A percentile compares a stretch with the other conserved stretches of the same genome.
Conservation (phyloP, 2,888 invertebrate genomes). For the Drosophila cyrtoloma region DNA sequence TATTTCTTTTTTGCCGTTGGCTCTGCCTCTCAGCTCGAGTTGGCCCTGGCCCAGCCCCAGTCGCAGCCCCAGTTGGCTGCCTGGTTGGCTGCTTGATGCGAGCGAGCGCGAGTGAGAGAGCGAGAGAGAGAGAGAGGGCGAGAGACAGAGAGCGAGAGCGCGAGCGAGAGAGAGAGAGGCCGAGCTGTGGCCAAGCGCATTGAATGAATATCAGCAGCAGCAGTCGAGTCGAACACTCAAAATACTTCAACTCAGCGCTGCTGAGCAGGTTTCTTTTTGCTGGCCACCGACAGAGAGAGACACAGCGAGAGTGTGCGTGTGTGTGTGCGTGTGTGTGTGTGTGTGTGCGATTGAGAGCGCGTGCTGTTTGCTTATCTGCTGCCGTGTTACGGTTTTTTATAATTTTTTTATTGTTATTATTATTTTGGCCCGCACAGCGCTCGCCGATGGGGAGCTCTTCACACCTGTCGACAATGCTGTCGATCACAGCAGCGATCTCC, state of each 20-base stretch:
- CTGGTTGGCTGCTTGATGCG: conserved; percentile 39
- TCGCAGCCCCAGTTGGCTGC: conserved; percentile 37
- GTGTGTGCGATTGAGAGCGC: conserved; percentile 1
- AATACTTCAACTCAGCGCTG: conserved; percentile 12
- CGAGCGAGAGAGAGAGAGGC: conserved; percentile 18
- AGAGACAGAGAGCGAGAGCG: not conserved
- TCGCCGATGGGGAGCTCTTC: conserved; percentile 49
- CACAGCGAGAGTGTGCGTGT: not conserved
- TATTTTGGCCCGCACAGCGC: conserved; percentile 24
- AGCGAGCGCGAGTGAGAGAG: conserved; percentile 8
- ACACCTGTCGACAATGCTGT: conserved; percentile 64
- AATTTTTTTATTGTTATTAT: not conserved
- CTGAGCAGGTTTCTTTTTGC: conserved; percentile 55
- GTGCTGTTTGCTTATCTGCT: conserved; percentile 61
- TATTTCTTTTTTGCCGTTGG: conserved; percentile 52
- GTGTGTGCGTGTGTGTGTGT: not conserved
- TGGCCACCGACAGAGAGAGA: conserved; percentile 1
- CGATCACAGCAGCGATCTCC: conserved; percentile 30
- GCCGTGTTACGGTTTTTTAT: conserved; percentile 65
- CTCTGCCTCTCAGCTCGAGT: conserved; percentile 43
- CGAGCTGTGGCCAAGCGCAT: conserved; percentile 64
- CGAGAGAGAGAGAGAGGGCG: conserved; percentile 9
- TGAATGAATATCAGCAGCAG: conserved; percentile 72
- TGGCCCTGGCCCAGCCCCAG: conserved; percentile 55
- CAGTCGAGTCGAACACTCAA: conserved; percentile 31